Base-by-base conservation (phyloP, 2,888 invertebrate species). In the Dichetophora obliterata region DNA sequence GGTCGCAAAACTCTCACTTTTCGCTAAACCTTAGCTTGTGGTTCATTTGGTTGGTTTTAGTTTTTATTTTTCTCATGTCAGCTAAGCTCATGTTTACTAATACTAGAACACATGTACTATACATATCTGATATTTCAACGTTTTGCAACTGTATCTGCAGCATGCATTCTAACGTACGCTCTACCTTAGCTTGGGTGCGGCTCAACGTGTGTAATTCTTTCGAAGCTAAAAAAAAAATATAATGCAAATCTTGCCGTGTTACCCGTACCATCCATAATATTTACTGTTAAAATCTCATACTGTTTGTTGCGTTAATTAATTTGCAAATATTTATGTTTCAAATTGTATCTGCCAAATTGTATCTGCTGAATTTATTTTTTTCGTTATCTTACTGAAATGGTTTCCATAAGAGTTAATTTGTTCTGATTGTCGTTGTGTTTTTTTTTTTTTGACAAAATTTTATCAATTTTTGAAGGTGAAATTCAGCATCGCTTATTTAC, bases 151-250 rank as follows among this genome's bases (percentile, higher is more conserved):
- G 11, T 66, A 27, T 43, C 9, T 69, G 31, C 69, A 50, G 37
- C 24, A 52, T 69, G 69, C 69, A 69, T 52, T 71, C 37, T 59
- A 71, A 37, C 34, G n/a, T n/a, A n/a, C n/a, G n/a, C n/a, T n/a
- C n/a, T n/a, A n/a, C n/a, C n/a, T n/a, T 57, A 57, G 54, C 19
- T 59, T 34, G 50, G 69, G 52, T 24, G 59, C 59, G 22, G 16
- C 27, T 59, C 19, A 22, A 22, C 9, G 59, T 59, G 59, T 22
- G 59, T 22, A 11, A 27, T 59, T 59, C 27, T 27, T 59, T 24
- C 16, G 11, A 43, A 43, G 11, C 43, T 43, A 1, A 6, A 43
- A 43, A 11, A 11, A 43, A 11, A 43, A 43, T 11, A 11, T 11
- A 43, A 43, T 11, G 14, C 11, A 43, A 11, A 43, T 6, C 14